These are phyloP conservation scores for Drosophila mimica DNA, from an alignment of 2,888 invertebrate species.

Conservation along the genomic window DNA sequence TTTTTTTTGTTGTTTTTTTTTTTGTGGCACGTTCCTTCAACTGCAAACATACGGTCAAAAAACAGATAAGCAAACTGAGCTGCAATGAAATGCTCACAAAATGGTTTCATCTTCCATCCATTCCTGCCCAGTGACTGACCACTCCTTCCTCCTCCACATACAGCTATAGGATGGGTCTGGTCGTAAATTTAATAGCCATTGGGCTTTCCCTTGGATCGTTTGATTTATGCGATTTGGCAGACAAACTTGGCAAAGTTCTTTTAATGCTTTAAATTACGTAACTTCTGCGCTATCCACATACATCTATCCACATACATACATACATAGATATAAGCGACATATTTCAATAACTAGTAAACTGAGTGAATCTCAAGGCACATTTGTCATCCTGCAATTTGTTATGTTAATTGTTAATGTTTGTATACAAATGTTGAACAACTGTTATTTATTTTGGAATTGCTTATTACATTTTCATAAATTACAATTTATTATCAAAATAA, in stretches of 20 bases:
- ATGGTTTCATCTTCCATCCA: conserved; percentile 28
- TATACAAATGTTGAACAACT: background rate
- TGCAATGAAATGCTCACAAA: conserved; percentile 51
- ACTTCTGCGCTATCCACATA: background rate
- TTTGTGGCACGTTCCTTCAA: conserved; percentile 38
- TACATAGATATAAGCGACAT: background rate
- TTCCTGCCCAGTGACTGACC: background rate
- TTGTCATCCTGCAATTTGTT: background rate
- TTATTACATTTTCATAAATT: background rate
- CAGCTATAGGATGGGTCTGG: conserved; percentile 23
- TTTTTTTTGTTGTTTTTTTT: conserved; percentile 42
- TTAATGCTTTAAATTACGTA: conserved; percentile 35
- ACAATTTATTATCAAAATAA: background rate
- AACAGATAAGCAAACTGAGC: conserved; percentile 44
- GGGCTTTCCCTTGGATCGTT: conserved; percentile 50
- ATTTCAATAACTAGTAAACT: background rate
- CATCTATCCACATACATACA: background rate
- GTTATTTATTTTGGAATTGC: background rate
- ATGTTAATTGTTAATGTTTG: background rate
- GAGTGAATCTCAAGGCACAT: background rate
- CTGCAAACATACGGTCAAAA: conserved; percentile 40
- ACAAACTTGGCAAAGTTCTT: conserved; percentile 45
- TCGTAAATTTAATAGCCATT: conserved; percentile 73
- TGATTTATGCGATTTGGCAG: conserved; percentile 50
- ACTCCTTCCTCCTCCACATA: background rate